Conservation (phyloP, 2,888 invertebrate genomes). For the Protophormia terraenovae region DNA sequence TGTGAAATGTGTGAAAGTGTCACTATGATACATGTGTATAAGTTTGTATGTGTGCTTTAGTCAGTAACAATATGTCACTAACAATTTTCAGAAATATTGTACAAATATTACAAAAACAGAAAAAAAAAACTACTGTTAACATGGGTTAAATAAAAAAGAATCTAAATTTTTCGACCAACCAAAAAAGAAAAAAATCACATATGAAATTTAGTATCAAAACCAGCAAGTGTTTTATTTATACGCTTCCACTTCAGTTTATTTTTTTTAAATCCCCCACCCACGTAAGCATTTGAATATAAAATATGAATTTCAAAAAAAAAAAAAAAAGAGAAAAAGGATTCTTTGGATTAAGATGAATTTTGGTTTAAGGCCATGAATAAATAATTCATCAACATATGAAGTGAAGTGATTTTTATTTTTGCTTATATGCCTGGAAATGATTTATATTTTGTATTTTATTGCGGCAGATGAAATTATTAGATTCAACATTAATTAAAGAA, state of each 20-base stretch:
- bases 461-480: too few relatives aligned
- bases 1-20: constrained; percentile 54
- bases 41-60: constrained; percentile 11
- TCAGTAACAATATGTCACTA: constrained; percentile 60
- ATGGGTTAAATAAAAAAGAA: constrained; percentile 10
- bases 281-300: constrained; percentile 35
- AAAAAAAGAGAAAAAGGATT: neutral
- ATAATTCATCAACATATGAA: constrained; percentile 34
- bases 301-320: constrained; percentile 20
- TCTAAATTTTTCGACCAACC: neutral
- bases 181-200: neutral
- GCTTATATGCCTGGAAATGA: neutral
- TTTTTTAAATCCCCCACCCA: neutral
- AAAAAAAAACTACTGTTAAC: constrained; percentile 31
- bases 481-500: too few relatives aligned
- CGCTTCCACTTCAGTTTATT: neutral
- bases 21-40: constrained; percentile 43
- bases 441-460: neutral
- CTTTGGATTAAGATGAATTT: constrained; percentile 38
- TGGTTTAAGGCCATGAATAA: constrained; percentile 46
- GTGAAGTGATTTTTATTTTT: neutral
- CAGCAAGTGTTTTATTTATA: constrained; percentile 40
- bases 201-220: constrained; percentile 24
- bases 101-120: constrained; percentile 30
- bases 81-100: constrained; percentile 54